phyloP scores from a whole-genome alignment of 2,113 vertebrate species.

The Ictidomys tridecemlineatus region DNA sequence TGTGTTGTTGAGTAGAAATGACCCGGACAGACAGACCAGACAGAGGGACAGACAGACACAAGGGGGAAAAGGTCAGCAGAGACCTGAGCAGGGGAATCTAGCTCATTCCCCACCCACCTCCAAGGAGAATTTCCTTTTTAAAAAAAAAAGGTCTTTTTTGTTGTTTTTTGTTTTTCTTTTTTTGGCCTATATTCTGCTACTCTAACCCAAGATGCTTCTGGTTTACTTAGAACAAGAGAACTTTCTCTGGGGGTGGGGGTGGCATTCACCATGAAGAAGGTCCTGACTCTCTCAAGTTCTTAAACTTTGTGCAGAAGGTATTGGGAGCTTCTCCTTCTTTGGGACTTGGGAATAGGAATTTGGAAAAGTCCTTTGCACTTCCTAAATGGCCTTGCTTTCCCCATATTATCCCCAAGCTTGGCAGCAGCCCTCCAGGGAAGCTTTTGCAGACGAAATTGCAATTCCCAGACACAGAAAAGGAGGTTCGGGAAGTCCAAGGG shows the following conservation, averaged over 20 bases:
- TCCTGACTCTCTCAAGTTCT: not conserved
- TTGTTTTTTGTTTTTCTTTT: not conserved
- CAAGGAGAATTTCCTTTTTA: conserved; percentile 1
- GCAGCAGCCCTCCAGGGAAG: not conserved
- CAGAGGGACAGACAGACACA: conserved; percentile 40
- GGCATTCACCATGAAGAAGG: not conserved
- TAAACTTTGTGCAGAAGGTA: not conserved
- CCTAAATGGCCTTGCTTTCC: not conserved
- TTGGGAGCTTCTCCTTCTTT: not conserved
- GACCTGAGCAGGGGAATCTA: not conserved
- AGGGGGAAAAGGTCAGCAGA: conserved; percentile 59
- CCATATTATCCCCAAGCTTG: not conserved
- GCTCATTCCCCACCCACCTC: not conserved
- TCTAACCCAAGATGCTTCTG: conserved; percentile 36
- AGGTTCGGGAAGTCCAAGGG: not conserved
- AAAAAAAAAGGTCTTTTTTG: not conserved
- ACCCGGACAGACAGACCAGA: conserved; percentile 29
- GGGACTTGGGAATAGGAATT: not conserved
- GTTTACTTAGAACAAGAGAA: not conserved
- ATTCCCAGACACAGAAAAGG: not conserved
- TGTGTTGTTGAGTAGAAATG: conserved; percentile 80
- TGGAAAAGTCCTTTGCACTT: not conserved
- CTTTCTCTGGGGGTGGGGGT: not conserved
- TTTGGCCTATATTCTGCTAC: conserved; percentile 22
- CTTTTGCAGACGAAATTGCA: not conserved